These are phyloP conservation scores for Deilephila elpenor DNA, from an alignment of 2,888 invertebrate genomes.

Conservation along the genomic window DNA sequence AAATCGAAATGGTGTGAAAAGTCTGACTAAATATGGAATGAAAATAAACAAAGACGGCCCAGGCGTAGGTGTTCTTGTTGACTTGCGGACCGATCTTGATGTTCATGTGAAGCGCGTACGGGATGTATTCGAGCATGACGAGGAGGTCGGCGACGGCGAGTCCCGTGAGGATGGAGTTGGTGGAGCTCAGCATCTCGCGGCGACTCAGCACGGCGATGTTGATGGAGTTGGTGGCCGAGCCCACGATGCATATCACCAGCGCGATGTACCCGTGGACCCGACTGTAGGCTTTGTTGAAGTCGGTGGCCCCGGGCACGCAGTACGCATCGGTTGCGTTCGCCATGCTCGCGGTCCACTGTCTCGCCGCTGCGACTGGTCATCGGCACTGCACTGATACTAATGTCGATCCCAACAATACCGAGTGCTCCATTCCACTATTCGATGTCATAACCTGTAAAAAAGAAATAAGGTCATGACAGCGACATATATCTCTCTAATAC, in stretches of 20 bases:
- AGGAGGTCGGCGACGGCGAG: conserved; percentile 96
- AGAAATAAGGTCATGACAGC: conserved; percentile 32
- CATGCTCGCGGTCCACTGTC: conserved; percentile 59
- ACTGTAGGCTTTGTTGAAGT: conserved; percentile 87
- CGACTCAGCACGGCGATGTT: conserved; percentile 96
- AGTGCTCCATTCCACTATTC: conserved; percentile 34
- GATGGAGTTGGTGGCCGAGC: conserved; percentile 95
- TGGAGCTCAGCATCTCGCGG: conserved; percentile 95
- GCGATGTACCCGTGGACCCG: conserved; percentile 93
- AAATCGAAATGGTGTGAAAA: conserved; percentile 95
- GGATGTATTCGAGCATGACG: conserved; percentile 98
- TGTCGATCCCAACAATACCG: conserved; percentile 38
- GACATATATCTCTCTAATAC: conserved; percentile 23
- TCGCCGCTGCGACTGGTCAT: conserved; percentile 52
- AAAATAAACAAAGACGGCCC: conserved; percentile 94
- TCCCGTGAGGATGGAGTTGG: conserved; percentile 95
- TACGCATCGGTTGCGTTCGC: conserved; percentile 76
- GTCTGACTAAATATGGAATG: conserved; percentile 96
- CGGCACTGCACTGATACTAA: conserved; percentile 43
- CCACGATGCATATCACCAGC: conserved; percentile 94
- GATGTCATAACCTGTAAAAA: conserved; percentile 61
- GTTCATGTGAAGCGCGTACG: conserved; percentile 93
- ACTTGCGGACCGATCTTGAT: conserved; percentile 85
- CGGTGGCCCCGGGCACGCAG: conserved; percentile 84
- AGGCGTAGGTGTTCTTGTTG: conserved; percentile 86